Conservation (phyloP, 2,113 vertebrate species). For the Dipodomys spectabilis region DNA sequence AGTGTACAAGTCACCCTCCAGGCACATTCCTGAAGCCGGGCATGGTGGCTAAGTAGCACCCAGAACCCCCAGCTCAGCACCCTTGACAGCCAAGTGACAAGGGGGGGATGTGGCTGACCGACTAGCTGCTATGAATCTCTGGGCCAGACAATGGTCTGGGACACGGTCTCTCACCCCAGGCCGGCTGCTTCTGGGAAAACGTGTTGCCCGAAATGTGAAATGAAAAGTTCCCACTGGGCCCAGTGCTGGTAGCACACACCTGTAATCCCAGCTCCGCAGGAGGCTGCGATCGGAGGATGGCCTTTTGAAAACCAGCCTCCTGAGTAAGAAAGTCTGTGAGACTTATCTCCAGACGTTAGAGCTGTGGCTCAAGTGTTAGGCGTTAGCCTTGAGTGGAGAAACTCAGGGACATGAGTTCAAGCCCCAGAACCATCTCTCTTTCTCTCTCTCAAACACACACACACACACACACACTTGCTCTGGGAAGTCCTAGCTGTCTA, state of each 20-base stretch:
- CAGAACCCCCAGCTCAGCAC: not conserved
- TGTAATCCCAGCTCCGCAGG: no score
- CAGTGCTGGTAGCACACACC: no score
- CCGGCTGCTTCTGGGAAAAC: not conserved
- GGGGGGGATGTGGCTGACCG: not conserved
- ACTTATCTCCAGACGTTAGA: no score
- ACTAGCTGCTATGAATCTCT: not conserved
- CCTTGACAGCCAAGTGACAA: not conserved
- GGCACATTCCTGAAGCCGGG: not conserved
- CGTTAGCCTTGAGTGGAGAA: no score
- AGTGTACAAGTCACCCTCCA: not conserved
- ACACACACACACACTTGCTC: not conserved
- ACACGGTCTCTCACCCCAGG: not conserved
- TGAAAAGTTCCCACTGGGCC: not conserved
- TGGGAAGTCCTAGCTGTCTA: not conserved
- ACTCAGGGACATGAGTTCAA: no score
- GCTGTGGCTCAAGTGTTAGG: no score
- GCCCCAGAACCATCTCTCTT: no score
- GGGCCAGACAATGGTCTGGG: not conserved
- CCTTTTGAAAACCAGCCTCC: no score
- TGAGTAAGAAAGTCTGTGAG: no score
- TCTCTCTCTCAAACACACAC: no score
- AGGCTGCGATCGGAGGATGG: no score
- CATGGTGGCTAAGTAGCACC: not conserved
- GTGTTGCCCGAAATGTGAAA: constrained; percentile 55